A percentile compares a stretch with the other conserved stretches of the same genome.
Conservation (phyloP, 2,888 invertebrate species). For the Coenonympha glycerion region DNA sequence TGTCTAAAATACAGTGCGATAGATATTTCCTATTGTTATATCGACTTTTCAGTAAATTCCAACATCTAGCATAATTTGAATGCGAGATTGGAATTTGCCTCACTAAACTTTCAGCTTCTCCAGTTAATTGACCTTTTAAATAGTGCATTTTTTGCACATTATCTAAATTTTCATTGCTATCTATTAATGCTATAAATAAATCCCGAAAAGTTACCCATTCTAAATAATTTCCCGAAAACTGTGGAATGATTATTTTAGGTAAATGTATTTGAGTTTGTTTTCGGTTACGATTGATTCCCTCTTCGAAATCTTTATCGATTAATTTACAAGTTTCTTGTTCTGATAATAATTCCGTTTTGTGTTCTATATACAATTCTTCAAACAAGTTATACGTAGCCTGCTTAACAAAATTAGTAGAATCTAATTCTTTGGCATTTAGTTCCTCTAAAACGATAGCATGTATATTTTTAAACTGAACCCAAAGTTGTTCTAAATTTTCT, state of each 20-base stretch:
- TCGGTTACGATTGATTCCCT: too few species aligned
- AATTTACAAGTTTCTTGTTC: too few species aligned
- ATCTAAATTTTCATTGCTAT: not conserved
- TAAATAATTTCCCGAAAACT: not conserved
- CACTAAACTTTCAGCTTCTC: too few species aligned
- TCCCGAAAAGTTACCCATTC: conserved; percentile 4
- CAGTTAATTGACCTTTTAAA: conserved; percentile 5
- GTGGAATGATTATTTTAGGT: not conserved
- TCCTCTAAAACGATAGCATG: too few species aligned
- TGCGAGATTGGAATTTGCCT: conserved; percentile 18
- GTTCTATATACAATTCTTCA: too few species aligned
- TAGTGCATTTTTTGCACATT: conserved; percentile 1
- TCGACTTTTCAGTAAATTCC: conserved; percentile 24
- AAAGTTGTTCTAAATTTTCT: too few species aligned
- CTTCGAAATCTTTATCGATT: too few species aligned
- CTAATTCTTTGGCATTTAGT: too few species aligned
- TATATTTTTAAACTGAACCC: too few species aligned
- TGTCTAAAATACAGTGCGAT: conserved; percentile 26
- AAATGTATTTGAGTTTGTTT: conserved; percentile 20
- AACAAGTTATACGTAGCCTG: too few species aligned
- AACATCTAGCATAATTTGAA: conserved; percentile 27
- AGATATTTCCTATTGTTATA: conserved; percentile 27
- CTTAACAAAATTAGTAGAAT: too few species aligned
- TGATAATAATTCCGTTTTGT: too few species aligned
- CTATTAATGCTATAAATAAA: not conserved